A percentile compares a stretch with the other conserved stretches of the same genome.
These are phyloP conservation scores for Euura saliciscinereae DNA, from an alignment of 1,140 invertebrate genomes.

Conservation along the genomic window DNA sequence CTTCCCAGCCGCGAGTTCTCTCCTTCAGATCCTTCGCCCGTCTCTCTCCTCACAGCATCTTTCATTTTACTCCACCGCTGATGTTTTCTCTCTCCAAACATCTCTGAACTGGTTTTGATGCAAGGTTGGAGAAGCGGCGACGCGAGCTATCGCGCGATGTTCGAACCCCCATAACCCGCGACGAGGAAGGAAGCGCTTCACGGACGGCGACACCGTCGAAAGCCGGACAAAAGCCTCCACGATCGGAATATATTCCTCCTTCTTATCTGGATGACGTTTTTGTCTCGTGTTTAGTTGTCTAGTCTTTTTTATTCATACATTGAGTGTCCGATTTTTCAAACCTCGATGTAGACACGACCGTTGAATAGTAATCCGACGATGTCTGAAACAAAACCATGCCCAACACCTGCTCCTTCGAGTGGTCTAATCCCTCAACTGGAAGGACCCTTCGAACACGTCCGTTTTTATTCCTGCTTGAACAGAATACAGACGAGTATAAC, in stretches of 20 bases:
- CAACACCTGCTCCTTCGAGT: conserved; percentile 21
- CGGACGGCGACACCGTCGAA: neutral
- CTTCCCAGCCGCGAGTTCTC: neutral
- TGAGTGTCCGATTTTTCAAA: neutral
- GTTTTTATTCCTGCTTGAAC: conserved; percentile 8
- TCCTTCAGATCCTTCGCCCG: conserved; percentile 5
- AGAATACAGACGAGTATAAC: conserved; percentile 11
- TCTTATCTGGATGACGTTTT: too few relatives aligned
- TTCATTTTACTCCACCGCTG: conserved; percentile 10
- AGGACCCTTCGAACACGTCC: neutral
- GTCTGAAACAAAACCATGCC: conserved; percentile 12
- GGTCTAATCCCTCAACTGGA: conserved; percentile 1
- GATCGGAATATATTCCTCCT: too few relatives aligned
- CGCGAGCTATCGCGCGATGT: neutral
- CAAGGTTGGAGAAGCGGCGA: neutral
- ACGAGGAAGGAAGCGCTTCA: conserved; percentile 14
- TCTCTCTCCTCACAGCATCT: neutral
- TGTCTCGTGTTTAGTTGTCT: too few relatives aligned
- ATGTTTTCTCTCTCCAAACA: conserved; percentile 31
- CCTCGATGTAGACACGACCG: neutral
- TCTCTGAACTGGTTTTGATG: conserved; percentile 31
- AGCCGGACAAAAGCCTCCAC: too few relatives aligned
- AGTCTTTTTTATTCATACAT: too few relatives aligned
- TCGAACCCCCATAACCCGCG: neutral
- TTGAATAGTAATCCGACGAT: neutral